These are phyloP conservation scores for Paramormyrops hopkinsi DNA, from an alignment of 2,797 vertebrate species.

Conservation along the genomic window DNA sequence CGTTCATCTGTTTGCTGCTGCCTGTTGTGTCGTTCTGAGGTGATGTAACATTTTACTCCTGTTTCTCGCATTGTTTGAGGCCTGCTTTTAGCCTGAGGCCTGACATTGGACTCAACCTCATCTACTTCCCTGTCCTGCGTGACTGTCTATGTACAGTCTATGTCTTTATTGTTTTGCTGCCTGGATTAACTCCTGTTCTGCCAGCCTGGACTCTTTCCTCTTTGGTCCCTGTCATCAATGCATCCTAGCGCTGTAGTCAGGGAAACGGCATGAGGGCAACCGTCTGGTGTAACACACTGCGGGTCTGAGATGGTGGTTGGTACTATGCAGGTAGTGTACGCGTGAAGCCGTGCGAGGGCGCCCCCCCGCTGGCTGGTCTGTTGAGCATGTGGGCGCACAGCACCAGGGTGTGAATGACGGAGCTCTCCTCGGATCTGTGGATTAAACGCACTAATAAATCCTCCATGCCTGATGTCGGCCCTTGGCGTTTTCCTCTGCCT, in stretches of 20 bases:
- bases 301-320: neutral
- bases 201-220: neutral
- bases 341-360: neutral
- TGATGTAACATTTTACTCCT: neutral
- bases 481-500: neutral
- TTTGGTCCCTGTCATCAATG: neutral
- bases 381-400: neutral
- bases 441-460: neutral
- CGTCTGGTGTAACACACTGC: neutral
- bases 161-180: neutral
- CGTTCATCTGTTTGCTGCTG: neutral
- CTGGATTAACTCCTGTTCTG: neutral
- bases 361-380: neutral
- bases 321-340: neutral
- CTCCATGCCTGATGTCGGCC: neutral
- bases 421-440: neutral
- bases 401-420: neutral
- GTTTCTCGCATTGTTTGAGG: neutral
- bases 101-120: neutral
- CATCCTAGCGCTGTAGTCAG: neutral
- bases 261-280: neutral
- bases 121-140: neutral
- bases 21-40: neutral
- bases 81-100: neutral
- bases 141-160: neutral